phyloP scores from a whole-genome alignment of 64 coral and sea anemone species.

The Porites australiensis region DNA sequence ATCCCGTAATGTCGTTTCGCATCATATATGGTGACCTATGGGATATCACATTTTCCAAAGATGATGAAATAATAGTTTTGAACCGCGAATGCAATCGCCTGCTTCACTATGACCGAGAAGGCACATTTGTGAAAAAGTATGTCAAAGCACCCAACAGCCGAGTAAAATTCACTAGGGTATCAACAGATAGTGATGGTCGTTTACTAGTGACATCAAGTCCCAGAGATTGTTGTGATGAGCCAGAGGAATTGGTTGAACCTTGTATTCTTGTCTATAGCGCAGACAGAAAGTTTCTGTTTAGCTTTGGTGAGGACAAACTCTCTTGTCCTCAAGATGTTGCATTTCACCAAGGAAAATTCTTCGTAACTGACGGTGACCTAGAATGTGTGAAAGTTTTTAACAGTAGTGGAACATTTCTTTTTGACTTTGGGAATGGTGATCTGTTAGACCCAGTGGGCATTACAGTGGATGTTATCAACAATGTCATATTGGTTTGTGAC shows the following conservation, averaged over 20 bases:
- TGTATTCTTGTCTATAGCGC: conserved; percentile 58
- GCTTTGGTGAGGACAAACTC: conserved; percentile 41
- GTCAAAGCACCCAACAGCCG: conserved; percentile 40
- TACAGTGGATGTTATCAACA: conserved; percentile 30
- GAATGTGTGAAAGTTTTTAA: conserved; percentile 37
- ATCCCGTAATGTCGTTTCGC: background rate
- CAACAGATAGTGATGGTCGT: conserved; percentile 30
- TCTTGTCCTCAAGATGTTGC: conserved; percentile 42
- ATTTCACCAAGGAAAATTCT: conserved; percentile 31
- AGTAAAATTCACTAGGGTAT: conserved; percentile 57
- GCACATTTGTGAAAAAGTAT: conserved; percentile 51
- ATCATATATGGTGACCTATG: conserved; percentile 56
- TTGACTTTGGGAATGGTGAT: conserved; percentile 36
- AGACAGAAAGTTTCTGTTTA: conserved; percentile 44
- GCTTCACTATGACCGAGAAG: conserved; percentile 48
- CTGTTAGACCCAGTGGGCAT: conserved; percentile 46
- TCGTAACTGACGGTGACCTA: conserved; percentile 47
- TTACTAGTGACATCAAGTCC: conserved; percentile 45
- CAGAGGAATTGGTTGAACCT: conserved; percentile 17
- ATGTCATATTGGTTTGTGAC: conserved; percentile 18
- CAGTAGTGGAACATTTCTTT: conserved; percentile 21
- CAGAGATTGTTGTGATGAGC: conserved; percentile 23
- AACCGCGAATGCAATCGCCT: conserved; percentile 48
- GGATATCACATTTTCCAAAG: conserved; percentile 55
- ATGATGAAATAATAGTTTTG: conserved; percentile 61